Evolutionary conservation across 2,888 invertebrate genomes (phyloP).

Genomic region (Metopia argyrocephala): DNA sequence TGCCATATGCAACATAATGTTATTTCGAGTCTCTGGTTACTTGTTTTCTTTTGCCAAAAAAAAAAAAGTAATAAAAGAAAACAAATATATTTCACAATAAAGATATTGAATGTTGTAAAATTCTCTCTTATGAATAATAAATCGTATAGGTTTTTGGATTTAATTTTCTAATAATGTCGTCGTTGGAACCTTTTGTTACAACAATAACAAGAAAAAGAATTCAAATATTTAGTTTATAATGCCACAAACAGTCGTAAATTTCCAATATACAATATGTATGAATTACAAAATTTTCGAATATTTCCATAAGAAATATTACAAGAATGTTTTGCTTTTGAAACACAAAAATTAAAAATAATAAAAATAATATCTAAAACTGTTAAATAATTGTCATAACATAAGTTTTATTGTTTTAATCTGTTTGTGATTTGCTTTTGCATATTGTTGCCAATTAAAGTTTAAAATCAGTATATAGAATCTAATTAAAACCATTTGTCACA

Average conservation of each 20-base stretch:
- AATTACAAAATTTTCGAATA: too few species aligned
- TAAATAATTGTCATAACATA: too few species aligned
- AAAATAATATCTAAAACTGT: too few species aligned
- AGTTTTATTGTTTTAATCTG: constrained; percentile 29
- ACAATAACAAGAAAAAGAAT: not conserved
- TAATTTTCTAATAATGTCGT: not conserved
- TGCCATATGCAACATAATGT: constrained; percentile 17
- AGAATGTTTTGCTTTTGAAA: too few species aligned
- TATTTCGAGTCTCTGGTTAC: not conserved
- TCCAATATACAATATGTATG: not conserved
- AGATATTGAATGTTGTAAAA: not conserved
- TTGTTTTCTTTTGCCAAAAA: not conserved
- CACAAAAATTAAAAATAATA: too few species aligned
- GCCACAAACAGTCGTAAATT: not conserved
- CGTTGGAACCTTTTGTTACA: not conserved
- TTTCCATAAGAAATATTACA: too few species aligned
- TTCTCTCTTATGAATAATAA: too few species aligned
- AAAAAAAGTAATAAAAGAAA: not conserved
- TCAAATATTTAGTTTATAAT: not conserved
- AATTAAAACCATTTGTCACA: constrained; percentile 32
- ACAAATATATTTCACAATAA: not conserved
- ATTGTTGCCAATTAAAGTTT: constrained; percentile 3
- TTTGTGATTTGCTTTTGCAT: constrained; percentile 30
- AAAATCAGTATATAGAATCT: not conserved
- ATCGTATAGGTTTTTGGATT: too few species aligned